A percentile compares a stretch with the other conserved stretches of the same genome.
Evolutionary conservation across 2,113 vertebrate species (phyloP).

Genomic region (Trogon surrucura): DNA sequence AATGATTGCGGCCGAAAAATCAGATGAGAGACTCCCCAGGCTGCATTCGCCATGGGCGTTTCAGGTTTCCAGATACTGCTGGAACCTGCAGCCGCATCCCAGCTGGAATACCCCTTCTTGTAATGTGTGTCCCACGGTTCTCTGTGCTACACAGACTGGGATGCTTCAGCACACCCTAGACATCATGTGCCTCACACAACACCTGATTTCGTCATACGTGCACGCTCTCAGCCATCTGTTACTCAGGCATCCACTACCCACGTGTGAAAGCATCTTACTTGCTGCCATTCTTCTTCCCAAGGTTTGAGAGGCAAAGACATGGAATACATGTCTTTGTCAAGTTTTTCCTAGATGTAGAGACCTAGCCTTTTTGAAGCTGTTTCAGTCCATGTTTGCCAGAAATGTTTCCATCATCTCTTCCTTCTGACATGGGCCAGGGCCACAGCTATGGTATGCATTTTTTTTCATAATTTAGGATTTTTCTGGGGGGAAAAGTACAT

Average conservation of each 20-base stretch:
- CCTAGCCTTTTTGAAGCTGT: not conserved
- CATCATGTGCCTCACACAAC: rapidly evolving
- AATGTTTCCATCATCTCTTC: not conserved
- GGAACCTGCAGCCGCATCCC: not conserved
- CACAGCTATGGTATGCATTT: not conserved
- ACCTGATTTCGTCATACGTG: not conserved
- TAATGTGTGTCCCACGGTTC: not conserved
- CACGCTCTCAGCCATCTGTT: not conserved
- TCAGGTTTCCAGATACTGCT: not conserved
- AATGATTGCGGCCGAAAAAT: rapidly evolving
- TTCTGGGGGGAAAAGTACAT: not conserved
- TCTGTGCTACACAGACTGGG: not conserved
- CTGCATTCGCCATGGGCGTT: not conserved
- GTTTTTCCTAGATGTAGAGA: not conserved
- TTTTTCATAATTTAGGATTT: not conserved
- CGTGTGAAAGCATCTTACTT: not conserved
- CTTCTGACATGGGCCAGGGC: not conserved
- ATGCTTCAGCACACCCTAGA: not conserved
- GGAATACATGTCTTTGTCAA: not conserved
- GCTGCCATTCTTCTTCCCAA: rapidly evolving
- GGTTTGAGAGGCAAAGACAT: not conserved
- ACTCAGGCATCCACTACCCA: not conserved
- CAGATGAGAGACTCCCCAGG: not conserved
- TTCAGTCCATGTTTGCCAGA: not conserved
- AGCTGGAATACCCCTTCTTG: not conserved